Base-by-base conservation (phyloP, 2,797 vertebrate genomes). In the Enteromius fasciolatus region DNA sequence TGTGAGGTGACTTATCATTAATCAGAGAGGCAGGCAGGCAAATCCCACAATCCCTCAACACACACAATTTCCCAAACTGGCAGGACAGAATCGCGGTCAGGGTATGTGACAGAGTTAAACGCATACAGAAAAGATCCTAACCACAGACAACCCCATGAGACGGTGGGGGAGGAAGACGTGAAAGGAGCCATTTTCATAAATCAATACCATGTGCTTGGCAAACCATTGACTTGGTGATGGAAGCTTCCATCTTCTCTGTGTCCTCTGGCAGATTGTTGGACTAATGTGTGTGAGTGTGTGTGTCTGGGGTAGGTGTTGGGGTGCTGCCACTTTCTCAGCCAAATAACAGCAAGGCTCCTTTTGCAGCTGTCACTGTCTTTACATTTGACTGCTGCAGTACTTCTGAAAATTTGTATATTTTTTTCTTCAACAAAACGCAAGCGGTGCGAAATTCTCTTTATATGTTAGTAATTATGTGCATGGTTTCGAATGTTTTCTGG, bases 161-260 rank as follows among this genome's bases (percentile, higher is more conserved):
- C 69, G 9, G 2, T 1, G 69, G 86, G 80, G 86, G 66, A 52
- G 75, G 85, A 85, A 81, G 46, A 52, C 54, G 82, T 64, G 79
- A 81, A 59, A 68, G 86, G 83, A 36, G 76, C 33, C 80, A 89
- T 93, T 92, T 93, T 81, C 91, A 94, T 93, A 91, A 92, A 93
- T 94, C 93, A 89, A 93, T 93, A 85, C 39, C 70, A 83, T 4
- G 77, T 74, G 81, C 81, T 46, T 79, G 76, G 75, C 78, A 88
- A 88, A 83, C 82, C 77, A 84, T 31, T 50, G 78, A 54, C 75
- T 73, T 73, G 73, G 57, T 83, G 67, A 86, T 69, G 77, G 59
- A 81, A 83, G 80, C 20, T 64, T 57, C 84, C 78, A 46, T 83
- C 73, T 87, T 84, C 48, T 41, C 76, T 57, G 80, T 78, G 86